A percentile compares a stretch with the other conserved stretches of the same genome.
Conservation (phyloP, 2,888 invertebrate genomes). For the Zaprionus obscuricornis region DNA sequence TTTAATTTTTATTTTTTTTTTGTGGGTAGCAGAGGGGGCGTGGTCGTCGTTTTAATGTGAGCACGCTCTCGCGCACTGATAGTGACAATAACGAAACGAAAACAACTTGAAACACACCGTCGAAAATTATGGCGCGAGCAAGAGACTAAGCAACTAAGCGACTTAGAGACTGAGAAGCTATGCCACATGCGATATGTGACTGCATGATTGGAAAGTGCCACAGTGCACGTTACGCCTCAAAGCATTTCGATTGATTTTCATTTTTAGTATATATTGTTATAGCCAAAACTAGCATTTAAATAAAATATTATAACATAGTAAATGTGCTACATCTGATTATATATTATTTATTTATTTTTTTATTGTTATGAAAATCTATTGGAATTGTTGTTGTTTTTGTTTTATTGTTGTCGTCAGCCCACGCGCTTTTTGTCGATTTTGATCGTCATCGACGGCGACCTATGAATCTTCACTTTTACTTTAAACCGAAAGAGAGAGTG, state of each 20-base stretch:
- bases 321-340: background rate
- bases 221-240: conserved; percentile 36
- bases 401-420: conserved; percentile 26
- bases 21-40: conserved; percentile 53
- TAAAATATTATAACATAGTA: conserved; percentile 10
- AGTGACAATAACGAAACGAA: conserved; percentile 48
- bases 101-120: conserved; percentile 29
- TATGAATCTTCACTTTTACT: conserved; percentile 76
- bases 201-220: conserved; percentile 72
- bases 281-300: conserved; percentile 18
- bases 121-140: conserved; percentile 61
- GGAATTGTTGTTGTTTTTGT: conserved; percentile 10
- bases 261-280: conserved; percentile 5
- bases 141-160: conserved; percentile 50
- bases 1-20: conserved; percentile 23
- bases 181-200: too few relatives aligned
- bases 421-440: conserved; percentile 29
- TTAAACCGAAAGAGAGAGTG: conserved; percentile 80
- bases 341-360: conserved; percentile 6
- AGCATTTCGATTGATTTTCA: conserved; percentile 25
- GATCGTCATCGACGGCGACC: conserved; percentile 14
- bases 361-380: conserved; percentile 19
- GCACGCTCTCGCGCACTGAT: conserved; percentile 33
- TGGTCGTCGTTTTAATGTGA: conserved; percentile 54
- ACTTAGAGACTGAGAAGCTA: background rate